Base-by-base conservation (phyloP, 2,113 vertebrate genomes). In the Phycodurus eques region DNA sequence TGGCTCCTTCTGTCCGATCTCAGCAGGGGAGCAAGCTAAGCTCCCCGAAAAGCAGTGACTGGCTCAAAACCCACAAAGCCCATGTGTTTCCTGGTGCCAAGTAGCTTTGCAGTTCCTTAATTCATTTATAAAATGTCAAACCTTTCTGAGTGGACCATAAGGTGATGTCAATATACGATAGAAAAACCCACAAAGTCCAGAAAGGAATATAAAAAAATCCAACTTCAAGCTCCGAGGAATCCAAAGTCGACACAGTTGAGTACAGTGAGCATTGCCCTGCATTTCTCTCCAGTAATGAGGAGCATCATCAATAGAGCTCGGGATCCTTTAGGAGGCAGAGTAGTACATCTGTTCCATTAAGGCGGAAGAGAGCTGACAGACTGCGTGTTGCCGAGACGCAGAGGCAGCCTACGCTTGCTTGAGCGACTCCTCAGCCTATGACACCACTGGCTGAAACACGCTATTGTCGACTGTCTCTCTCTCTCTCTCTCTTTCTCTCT, bases 401-500 rank as follows among this genome's bases (percentile, higher is more conserved):
- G 79, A 83, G 68, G 74, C 60, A 79, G 80, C 84, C 57, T 78
- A 73, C 57, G 70, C 53, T 72, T 39, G 68, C 77, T 73, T 73
- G 57, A 78, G 79, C 53, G 77, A 82, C 80, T 65, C 83, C 79
- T 82, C 75, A 75, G 82, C 43, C 68, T 86, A 84, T 85, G 87
- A 79, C 56, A 86, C 81, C 82, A 80, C 91, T 87, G 90, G 75
- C 74, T 78, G 74, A 61, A 64, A 89, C 88, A 82, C 87, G 80
- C 87, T 70, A 87, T 78, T 51, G 82, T 77, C 63, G 59, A 4
- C 76, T 66, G 66, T 63, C 76, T 67, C 79, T n/a, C 75, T 69
- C 51, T 13, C 68, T 56, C 69, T 70, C 68, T 70, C 53, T 51
- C 15, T 43, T 62, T 65, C 78, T 60, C 78, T 19, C 77, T 70